phyloP scores from a whole-genome alignment of 2,888 invertebrate genomes.

The Polyploca ridens region DNA sequence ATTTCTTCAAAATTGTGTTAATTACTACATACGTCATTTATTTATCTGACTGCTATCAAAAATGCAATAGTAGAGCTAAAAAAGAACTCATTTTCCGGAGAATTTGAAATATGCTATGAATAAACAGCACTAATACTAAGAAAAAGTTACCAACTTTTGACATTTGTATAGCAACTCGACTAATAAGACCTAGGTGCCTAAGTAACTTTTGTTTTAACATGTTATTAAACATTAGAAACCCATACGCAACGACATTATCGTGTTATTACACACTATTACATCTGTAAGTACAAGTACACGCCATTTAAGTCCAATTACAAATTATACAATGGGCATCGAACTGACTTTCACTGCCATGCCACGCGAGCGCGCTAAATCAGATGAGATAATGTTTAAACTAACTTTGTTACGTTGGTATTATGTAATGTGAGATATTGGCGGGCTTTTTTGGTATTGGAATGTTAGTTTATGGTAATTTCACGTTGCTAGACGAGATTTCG shows the following conservation, averaged over 20 bases:
- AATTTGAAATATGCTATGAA: no score
- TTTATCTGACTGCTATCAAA: no score
- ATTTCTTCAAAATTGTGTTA: no score
- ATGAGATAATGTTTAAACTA: slow-evolving; percentile 19
- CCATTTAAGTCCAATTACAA: slow-evolving; percentile 8
- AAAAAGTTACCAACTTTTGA: no score
- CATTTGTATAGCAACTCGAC: no score
- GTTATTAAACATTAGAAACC: neutral
- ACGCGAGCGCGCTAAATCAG: slow-evolving; percentile 8
- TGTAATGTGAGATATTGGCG: slow-evolving; percentile 24
- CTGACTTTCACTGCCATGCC: slow-evolving; percentile 17
- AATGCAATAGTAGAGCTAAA: no score
- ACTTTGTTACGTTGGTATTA: slow-evolving; percentile 26
- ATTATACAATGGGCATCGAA: neutral
- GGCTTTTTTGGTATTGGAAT: slow-evolving; percentile 7
- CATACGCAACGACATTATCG: neutral
- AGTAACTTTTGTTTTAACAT: no score
- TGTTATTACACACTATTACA: neutral
- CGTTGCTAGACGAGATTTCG: neutral
- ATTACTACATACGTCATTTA: no score
- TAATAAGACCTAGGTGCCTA: no score
- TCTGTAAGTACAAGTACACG: neutral
- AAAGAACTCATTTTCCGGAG: no score
- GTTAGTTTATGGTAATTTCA: slow-evolving; percentile 3
- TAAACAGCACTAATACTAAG: no score